Evolutionary conservation across 2,888 invertebrate species (phyloP), one percentile per base, ranked within the genome.

Genomic region (Emesis castigata): DNA sequence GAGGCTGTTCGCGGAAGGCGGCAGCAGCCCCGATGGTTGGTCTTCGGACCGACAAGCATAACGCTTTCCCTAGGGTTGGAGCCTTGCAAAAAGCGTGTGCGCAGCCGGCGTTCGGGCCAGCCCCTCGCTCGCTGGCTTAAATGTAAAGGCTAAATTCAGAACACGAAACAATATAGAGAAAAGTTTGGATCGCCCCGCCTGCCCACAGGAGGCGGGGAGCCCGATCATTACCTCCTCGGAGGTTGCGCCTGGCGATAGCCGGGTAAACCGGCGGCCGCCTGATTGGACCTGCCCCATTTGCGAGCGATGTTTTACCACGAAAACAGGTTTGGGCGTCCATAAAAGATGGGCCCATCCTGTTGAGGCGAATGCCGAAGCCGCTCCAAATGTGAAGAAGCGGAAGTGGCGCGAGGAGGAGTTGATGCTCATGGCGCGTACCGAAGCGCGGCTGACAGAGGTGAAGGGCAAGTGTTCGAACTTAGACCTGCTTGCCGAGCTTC

Each of bases 381-480:
- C n/a, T 39, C 39, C 39, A 4, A 1, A 39, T 5, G 14, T 4
- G 39, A n/a, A 5, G 14, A 9, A 81, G 78, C 80, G 81, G 16
- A 76, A 80, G 73, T 82, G 82, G 86, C 20, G 69, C 14, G 83
- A 79, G 0, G 81, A 83, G 71, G 80, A 85, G 71, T 31, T 84
- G 3, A 73, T 66, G 8, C 69, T 82, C 18, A 20, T 83, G 34
- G 83, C 84, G 39, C n/a, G 75, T 0, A 71, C 82, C 11, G 84
- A 85, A 71, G 84, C 83, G 44, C 39, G 5, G 39, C n/a, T 39
- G 14, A 14, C 14, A 5, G 14, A 39, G 9, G 77, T 71, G 18
- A 66, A 29, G 6, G 80, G 69, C 16, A 75, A 9, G 39, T 78
- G 76, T 18, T 6, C 31, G 22, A 80, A 82, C 18, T 62, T 14